Evolutionary conservation across 2,797 vertebrate species (phyloP).

Genomic region (Phoeniculus purpureus): DNA sequence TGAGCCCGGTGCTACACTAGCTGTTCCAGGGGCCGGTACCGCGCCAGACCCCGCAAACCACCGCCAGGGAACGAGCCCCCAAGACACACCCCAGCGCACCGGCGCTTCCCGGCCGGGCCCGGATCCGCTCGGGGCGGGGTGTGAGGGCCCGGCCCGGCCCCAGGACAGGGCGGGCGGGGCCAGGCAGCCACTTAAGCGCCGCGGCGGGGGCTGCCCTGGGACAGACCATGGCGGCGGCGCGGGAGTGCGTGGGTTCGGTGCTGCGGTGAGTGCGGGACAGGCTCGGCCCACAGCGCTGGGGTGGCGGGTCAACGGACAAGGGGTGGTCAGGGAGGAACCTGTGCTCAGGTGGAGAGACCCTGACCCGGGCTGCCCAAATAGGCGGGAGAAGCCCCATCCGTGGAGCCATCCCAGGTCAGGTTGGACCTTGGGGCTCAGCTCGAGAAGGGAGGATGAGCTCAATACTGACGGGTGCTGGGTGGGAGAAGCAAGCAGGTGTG

Average conservation of each 20-base stretch:
- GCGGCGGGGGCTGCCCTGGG: background rate
- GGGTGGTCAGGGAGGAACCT: background rate
- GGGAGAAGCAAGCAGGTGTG: background rate
- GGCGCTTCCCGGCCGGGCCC: background rate
- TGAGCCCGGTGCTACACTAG: background rate
- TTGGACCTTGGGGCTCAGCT: too few species aligned
- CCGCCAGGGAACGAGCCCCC: too few species aligned
- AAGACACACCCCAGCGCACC: too few species aligned
- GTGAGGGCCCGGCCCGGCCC: background rate
- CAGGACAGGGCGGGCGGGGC: background rate
- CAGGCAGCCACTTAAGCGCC: background rate
- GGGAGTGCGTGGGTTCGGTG: conserved; percentile 57
- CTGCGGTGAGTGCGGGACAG: conserved; percentile 65
- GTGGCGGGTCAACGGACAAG: too few species aligned
- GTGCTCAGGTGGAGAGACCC: background rate
- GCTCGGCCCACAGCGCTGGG: too few species aligned
- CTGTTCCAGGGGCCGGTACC: background rate
- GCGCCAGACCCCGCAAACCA: too few species aligned
- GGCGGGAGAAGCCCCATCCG: background rate
- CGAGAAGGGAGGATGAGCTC: background rate
- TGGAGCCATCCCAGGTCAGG: background rate
- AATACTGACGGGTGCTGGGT: accelerated
- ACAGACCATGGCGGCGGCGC: conserved; percentile 24
- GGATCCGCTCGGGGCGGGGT: too few species aligned
- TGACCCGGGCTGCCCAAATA: background rate